These are phyloP conservation scores for Brenthis daphne DNA, from an alignment of 2,888 invertebrate genomes.

Conservation along the genomic window DNA sequence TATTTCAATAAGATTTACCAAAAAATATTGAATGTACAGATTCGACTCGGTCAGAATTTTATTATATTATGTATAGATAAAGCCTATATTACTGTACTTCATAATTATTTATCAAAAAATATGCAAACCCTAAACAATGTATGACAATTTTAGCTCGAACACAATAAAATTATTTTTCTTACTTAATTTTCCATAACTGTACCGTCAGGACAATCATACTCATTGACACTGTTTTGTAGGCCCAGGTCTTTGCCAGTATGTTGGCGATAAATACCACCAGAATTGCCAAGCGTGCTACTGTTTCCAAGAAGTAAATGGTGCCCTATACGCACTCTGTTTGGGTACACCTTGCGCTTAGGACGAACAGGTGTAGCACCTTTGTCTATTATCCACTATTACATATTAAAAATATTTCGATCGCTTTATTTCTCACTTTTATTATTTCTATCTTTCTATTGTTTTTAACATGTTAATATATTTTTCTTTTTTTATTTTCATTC, in stretches of 20 bases:
- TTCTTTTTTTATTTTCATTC: neutral
- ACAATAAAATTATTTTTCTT: no score
- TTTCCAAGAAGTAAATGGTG: constrained; percentile 39
- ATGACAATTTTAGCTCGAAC: neutral
- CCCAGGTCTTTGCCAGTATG: constrained; percentile 47
- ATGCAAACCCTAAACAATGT: neutral
- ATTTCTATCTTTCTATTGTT: neutral
- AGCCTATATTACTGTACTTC: no score
- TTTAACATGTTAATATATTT: neutral
- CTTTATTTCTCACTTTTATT: neutral
- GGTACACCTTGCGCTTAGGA: constrained; percentile 48
- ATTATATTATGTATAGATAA: no score
- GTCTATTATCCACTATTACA: neutral
- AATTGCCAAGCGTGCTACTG: constrained; percentile 51
- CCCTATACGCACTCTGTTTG: constrained; percentile 44
- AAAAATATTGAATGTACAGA: no score
- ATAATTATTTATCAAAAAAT: no score
- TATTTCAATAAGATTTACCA: no score
- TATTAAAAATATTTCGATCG: neutral
- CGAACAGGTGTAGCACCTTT: constrained; percentile 28
- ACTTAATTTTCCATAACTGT: no score
- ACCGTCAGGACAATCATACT: neutral
- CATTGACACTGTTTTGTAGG: constrained; percentile 37
- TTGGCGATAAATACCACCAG: constrained; percentile 50
- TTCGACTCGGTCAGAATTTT: no score